phyloP scores from a whole-genome alignment of 2,113 vertebrate genomes.

The Ammodytes dubius region DNA sequence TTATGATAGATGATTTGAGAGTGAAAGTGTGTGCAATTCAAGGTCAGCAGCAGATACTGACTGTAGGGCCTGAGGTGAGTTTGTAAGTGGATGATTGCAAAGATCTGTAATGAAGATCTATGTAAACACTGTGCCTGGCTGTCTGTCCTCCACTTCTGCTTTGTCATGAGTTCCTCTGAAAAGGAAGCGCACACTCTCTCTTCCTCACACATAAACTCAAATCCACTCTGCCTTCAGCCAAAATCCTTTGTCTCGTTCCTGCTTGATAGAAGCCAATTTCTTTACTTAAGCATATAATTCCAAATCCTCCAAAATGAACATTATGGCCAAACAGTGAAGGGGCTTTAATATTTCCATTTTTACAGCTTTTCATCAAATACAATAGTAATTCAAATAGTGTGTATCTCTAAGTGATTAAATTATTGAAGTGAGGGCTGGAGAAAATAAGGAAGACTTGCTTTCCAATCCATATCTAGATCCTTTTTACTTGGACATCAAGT shows the following conservation, averaged over 20 bases:
- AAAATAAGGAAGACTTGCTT: constrained; percentile 21
- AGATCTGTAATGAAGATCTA: constrained; percentile 55
- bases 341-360: constrained; percentile 51
- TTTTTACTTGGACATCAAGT: constrained; percentile 21
- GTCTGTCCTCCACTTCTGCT: constrained; percentile 29
- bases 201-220: constrained; percentile 11
- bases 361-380: constrained; percentile 5
- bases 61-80: constrained; percentile 26
- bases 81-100: constrained; percentile 44
- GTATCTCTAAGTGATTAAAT: constrained; percentile 24
- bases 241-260: constrained; percentile 46
- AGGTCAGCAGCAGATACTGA: constrained; percentile 69
- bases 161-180: constrained; percentile 39
- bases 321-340: constrained; percentile 12
- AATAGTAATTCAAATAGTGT: constrained; percentile 30
- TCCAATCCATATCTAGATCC: constrained; percentile 27
- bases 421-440: constrained; percentile 38
- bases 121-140: constrained; percentile 19
- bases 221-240: constrained; percentile 8
- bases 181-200: not conserved
- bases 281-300: constrained; percentile 54
- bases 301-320: constrained; percentile 56
- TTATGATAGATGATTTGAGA: constrained; percentile 71
- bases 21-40: constrained; percentile 41
- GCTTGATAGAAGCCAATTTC: constrained; percentile 51